Percentiles rank a stretch among this genome's conserved stretches.
phyloP scores from a whole-genome alignment of 2,797 vertebrate species.

The Cygnus olor region DNA sequence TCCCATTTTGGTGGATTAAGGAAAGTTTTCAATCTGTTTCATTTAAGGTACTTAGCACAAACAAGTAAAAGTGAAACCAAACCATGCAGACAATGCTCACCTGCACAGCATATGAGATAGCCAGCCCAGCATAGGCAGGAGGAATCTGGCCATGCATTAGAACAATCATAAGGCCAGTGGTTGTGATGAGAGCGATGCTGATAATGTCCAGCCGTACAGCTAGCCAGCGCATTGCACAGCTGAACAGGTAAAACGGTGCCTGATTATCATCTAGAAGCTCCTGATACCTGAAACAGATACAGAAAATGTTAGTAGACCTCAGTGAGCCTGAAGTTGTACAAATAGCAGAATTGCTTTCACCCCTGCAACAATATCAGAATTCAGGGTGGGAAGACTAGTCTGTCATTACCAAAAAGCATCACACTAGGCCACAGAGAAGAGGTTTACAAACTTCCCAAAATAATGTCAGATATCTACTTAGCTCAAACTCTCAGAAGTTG shows the following conservation, averaged over 20 bases:
- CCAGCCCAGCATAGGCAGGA: slow-evolving; percentile 89
- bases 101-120: slow-evolving; percentile 93
- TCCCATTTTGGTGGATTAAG: not conserved
- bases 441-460: not conserved
- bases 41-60: no score
- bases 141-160: slow-evolving; percentile 91
- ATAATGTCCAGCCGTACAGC: slow-evolving; percentile 90
- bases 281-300: slow-evolving; percentile 83
- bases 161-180: slow-evolving; percentile 90
- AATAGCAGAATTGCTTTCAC: not conserved
- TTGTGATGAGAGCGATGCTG: slow-evolving; percentile 90
- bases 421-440: not conserved
- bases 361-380: not conserved
- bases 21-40: not conserved
- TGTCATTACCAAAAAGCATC: not conserved
- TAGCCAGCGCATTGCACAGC: slow-evolving; percentile 92
- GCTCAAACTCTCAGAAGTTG: not conserved
- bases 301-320: not conserved
- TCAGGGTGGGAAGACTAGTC: not conserved
- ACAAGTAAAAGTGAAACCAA: no score
- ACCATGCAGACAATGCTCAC: slow-evolving; percentile 52
- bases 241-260: slow-evolving; percentile 90
- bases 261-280: slow-evolving; percentile 91
- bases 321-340: not conserved
- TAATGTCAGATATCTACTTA: not conserved